These are phyloP conservation scores for Drosophila sturtevanti DNA, from an alignment of 1,140 invertebrate genomes.

Conservation along the genomic window DNA sequence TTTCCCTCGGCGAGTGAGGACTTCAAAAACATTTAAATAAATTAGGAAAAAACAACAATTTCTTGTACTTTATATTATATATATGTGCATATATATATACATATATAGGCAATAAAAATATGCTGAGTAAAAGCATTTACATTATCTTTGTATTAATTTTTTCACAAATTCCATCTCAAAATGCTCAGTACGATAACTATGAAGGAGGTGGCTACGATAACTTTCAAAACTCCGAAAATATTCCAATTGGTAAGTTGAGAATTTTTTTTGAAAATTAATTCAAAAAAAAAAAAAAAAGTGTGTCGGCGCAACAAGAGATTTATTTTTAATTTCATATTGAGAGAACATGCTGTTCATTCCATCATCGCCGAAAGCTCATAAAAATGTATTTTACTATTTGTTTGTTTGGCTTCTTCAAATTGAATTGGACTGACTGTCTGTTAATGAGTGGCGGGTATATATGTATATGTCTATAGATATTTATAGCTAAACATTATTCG, in stretches of 20 bases:
- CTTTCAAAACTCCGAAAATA: conserved; percentile 44
- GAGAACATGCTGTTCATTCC: conserved; percentile 77
- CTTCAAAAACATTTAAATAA: not conserved
- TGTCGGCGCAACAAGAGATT: conserved; percentile 53
- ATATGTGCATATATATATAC: conserved; percentile 30
- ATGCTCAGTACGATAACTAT: conserved; percentile 45
- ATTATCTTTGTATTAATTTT: conserved; percentile 21
- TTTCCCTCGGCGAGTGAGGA: conserved; percentile 42
- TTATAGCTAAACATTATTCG: not conserved
- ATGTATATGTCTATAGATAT: conserved; percentile 7
- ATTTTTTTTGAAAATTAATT: conserved; percentile 39
- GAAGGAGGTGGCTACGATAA: conserved; percentile 35
- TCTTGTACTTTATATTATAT: not conserved
- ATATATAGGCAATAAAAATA: conserved; percentile 34
- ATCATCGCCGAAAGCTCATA: conserved; percentile 76
- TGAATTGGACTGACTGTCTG: conserved; percentile 31
- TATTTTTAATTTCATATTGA: conserved; percentile 77
- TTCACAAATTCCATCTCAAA: not conserved
- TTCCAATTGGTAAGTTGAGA: conserved; percentile 68
- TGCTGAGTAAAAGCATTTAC: conserved; percentile 25
- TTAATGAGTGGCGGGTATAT: conserved; percentile 13
- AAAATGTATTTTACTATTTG: conserved; percentile 69
- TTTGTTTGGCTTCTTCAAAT: conserved; percentile 64
- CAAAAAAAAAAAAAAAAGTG: conserved; percentile 20
- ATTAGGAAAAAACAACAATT: not conserved